Base-by-base conservation (phyloP, 2,888 invertebrate genomes). In the Acrobasis repandana region DNA sequence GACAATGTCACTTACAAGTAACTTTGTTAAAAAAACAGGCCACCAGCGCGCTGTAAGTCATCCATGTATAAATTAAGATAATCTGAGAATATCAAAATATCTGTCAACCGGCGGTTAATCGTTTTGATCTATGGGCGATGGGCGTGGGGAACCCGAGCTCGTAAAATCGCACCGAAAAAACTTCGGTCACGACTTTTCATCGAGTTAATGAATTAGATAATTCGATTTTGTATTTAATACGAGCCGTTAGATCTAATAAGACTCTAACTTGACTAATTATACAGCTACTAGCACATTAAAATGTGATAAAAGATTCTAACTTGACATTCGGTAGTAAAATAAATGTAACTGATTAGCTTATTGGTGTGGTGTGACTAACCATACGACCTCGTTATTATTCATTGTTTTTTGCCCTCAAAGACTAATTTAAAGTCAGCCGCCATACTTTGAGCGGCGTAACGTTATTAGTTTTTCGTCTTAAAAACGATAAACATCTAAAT, bases 401-500 rank as follows among this genome's bases (percentile, higher is more conserved):
- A 59, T 58, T 51, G 50, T 51, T 43, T 59, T 36, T 58, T 50
- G 36, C n/a, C 43, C 59, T 59, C 34, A 34, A 57, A 56, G 56
- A 38, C 59, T 49, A 58, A 43, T 43, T 51, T 59, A 51, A 52
- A 33, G 57, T 52, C 46, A 46, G 60, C 52, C 52, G 52, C 20
- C 34, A 52, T 34, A 50, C 43, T 52, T 60, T 52, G 16, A 60
- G 47, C 69, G 67, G 77, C 74, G 78, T 85, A 82, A 83, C 85
- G 83, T 81, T 86, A 86, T 88, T 85, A 84, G 85, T 82, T 83
- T 85, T 88, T 88, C 87, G 76, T 77, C 80, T 83, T 80, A 88
- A 87, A 80, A 81, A 71, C 85, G 90, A 90, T 90, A 89, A 86
- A 85, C 74, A 90, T 90, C 89, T 86, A 78, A 88, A 89, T 88